Evolutionary conservation across 1,140 invertebrate genomes (phyloP).

Genomic region (Diorhabda elongata): DNA sequence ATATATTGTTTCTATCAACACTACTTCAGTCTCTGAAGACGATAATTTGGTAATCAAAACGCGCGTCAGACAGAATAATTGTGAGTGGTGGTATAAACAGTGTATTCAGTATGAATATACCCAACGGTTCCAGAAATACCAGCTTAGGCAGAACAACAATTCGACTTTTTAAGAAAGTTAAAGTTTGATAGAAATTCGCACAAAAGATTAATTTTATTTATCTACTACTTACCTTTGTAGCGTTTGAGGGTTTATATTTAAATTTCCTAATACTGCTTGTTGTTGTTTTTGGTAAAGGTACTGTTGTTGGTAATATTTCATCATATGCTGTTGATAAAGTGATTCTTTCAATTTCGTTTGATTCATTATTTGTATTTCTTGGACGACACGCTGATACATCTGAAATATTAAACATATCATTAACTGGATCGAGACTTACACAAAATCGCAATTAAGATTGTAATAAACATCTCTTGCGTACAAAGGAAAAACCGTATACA

Average conservation of each 20-base stretch:
- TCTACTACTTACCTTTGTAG: conserved; percentile 12
- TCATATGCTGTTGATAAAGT: conserved; percentile 34
- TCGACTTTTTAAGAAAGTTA: too few species aligned
- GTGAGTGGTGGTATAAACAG: too few species aligned
- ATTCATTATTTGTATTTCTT: conserved; percentile 31
- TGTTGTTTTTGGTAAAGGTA: conserved; percentile 35
- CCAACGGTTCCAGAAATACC: too few species aligned
- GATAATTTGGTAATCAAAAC: too few species aligned
- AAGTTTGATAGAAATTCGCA: too few species aligned
- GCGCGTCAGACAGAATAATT: too few species aligned
- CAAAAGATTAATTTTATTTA: too few species aligned
- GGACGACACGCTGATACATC: conserved; percentile 28
- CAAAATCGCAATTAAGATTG: neutral
- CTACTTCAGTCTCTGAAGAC: too few species aligned
- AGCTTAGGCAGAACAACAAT: too few species aligned
- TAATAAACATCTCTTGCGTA: neutral
- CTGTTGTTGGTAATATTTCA: conserved; percentile 37
- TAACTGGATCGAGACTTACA: neutral
- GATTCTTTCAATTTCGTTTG: conserved; percentile 33
- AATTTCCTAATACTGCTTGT: conserved; percentile 25
- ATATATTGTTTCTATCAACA: too few species aligned
- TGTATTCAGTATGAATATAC: too few species aligned
- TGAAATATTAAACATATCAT: conserved; percentile 16
- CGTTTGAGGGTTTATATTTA: conserved; percentile 20
- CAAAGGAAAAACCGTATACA: neutral